Conservation (phyloP, 2,888 invertebrate species). For the Acrocyrtus sp. region DNA sequence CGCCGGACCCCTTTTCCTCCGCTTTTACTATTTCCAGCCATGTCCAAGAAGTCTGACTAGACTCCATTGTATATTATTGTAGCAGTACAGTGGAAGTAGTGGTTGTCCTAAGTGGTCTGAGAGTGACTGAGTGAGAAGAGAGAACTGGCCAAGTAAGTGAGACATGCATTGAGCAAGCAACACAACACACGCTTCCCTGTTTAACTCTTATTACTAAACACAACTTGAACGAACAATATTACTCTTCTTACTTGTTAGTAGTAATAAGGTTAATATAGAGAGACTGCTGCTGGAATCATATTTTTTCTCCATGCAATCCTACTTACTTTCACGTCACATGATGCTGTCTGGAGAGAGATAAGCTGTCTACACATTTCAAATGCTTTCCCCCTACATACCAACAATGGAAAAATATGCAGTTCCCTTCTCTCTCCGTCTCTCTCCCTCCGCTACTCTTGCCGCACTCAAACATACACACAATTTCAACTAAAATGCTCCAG, state of each 20-base stretch:
- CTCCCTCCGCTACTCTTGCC: neutral
- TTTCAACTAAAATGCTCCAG: no score
- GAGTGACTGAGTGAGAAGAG: conserved; percentile 41
- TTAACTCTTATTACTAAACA: neutral
- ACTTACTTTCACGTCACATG: conserved; percentile 53
- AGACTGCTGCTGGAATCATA: conserved; percentile 21
- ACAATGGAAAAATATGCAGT: conserved; percentile 1
- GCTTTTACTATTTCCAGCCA: no score
- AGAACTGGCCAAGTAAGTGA: conserved; percentile 17
- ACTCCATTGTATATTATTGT: conserved; percentile 44
- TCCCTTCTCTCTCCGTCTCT: neutral
- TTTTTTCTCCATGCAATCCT: no score
- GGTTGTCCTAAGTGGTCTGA: conserved; percentile 43
- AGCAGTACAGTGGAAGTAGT: no score
- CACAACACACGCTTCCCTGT: neutral
- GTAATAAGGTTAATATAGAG: conserved; percentile 50
- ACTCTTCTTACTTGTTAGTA: conserved; percentile 3
- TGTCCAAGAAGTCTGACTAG: no score
- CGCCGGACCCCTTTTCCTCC: no score
- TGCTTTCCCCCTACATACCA: conserved; percentile 39
- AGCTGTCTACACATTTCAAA: conserved; percentile 49
- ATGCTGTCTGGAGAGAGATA: conserved; percentile 39
- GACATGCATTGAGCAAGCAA: conserved; percentile 8
- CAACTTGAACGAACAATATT: neutral
- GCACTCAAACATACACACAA: neutral